Evolutionary conservation across 2,113 vertebrate species (phyloP), one percentile per base, ranked within the genome.

Genomic region (Sander lucioperca): DNA sequence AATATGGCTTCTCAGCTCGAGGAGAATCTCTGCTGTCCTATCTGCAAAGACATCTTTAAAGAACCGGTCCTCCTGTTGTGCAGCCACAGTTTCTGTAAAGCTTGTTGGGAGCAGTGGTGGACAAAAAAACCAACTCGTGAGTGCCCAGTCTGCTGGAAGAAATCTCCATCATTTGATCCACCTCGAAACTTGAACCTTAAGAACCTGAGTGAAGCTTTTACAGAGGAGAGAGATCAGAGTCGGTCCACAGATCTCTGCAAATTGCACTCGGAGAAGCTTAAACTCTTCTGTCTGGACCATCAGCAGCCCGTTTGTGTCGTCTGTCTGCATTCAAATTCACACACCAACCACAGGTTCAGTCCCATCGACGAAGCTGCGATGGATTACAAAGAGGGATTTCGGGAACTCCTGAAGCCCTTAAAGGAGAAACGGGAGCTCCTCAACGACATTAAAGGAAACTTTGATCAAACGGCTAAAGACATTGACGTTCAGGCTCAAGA

Each of bases 101-200:
- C 13, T 39, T 72, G 77, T 6, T 13, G 9, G 13, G 18, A 33
- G 8, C 11, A 0, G 0, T 72, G 67, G 23, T 79, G 68, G 58
- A n/a, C 1, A 0, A 0, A 16, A 3, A 56, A 5, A 2, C 1
- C 8, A 3, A 6, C 7, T 47, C 16, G 1, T 5, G 0, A 15
- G 11, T 74, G 79, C 11, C 70, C 79, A 3, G 4, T 81, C 6
- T 74, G 70, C 27, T 59, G n/a, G 30, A 59, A 0, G 6, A 39
- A 1, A n/a, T 43, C n/a, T 21, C 10, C 0, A 5, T 0, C 0
- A 4, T 8, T 0, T 0, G 3, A 67, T 51, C 70, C 54, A 8
- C 63, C 62, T 5, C 16, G 0, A 16, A 74, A 81, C 27, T 9
- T 74, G 62, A 63, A 45, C 1, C n/a, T 74, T 1, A 74, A 25